Evolutionary conservation across 2,113 vertebrate genomes (phyloP), one percentile per base, ranked within the genome.

Genomic region (Toxotes chatareus): DNA sequence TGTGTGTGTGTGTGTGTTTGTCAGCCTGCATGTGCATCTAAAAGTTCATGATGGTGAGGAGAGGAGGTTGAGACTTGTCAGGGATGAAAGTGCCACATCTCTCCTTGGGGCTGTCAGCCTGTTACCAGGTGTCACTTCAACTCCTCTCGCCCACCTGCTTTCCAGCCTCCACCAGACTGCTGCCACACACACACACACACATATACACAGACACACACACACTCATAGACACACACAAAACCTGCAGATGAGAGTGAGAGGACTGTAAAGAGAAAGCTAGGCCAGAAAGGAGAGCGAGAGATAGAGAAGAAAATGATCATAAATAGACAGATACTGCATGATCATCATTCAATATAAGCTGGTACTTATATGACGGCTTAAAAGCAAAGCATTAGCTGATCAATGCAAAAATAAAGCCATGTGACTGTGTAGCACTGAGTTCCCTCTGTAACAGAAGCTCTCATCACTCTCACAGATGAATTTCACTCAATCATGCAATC

Each of bases 121-220:
- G 85, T 83, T 86, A 86, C 85, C 78, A 84, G 80, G 79, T 91
- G 92, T 91, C 90, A 87, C 83, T 79, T 86, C 82, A 74, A 32
- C 89, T 86, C 80, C 79, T 84, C 83, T 89, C 87, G 62, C 91
- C 88, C 85, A 92, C 91, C 91, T 87, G 89, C 71, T 85, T 84
- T 73, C 75, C 80, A 85, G 80, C 65, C 81, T 76, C 78, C 3
- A 32, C 82, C 86, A 78, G 78, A 71, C 73, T 80, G 0, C 81
- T 61, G 64, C 47, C 65, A 49, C 73, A 78, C 42, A 68, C 69
- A 34, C 82, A 64, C 21, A 63, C 60, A 70, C 81, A 86, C 72
- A 67, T 38, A 38, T 7, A 38, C 66, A 68, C 31, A 66, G 31
- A 71, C 55, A 73, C 36, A 74, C 36, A 74, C 21, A 63, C 60